Conservation (phyloP, 1,140 invertebrate species). For the Frieseomelitta varia region DNA sequence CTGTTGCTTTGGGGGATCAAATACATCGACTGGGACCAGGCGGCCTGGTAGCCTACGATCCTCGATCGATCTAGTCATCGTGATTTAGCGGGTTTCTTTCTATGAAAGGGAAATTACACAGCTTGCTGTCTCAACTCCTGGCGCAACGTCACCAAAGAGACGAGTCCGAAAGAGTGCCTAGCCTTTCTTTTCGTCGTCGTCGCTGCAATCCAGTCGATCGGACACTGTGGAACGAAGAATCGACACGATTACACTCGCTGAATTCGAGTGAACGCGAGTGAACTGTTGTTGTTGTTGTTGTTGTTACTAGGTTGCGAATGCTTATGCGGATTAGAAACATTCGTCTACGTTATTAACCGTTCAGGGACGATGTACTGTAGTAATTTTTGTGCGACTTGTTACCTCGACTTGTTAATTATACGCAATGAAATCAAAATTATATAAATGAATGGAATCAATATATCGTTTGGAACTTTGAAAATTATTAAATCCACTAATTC, state of each 20-base stretch:
- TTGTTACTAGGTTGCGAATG: neutral
- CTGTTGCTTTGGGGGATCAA: conserved; percentile 76
- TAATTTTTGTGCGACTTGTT: no score
- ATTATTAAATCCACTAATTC: no score
- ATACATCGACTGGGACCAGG: conserved; percentile 73
- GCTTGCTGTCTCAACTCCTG: neutral
- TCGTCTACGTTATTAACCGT: no score
- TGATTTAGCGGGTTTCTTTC: conserved; percentile 33
- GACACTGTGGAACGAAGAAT: neutral
- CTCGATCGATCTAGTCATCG: conserved; percentile 58
- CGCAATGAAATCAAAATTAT: no score
- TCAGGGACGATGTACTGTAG: no score
- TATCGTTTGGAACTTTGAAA: no score
- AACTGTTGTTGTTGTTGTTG: neutral
- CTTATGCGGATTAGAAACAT: no score
- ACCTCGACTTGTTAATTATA: no score
- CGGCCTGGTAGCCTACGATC: conserved; percentile 65
- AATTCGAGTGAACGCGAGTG: neutral
- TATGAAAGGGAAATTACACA: neutral
- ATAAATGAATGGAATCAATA: no score
- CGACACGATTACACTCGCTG: neutral
- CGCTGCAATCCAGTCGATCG: conserved; percentile 17
- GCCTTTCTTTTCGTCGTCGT: conserved; percentile 35
- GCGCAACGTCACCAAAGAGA: conserved; percentile 47
- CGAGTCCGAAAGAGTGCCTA: conserved; percentile 3